Evolutionary conservation across 1,140 invertebrate genomes (phyloP).

Genomic region (Belonocnema kinseyi): DNA sequence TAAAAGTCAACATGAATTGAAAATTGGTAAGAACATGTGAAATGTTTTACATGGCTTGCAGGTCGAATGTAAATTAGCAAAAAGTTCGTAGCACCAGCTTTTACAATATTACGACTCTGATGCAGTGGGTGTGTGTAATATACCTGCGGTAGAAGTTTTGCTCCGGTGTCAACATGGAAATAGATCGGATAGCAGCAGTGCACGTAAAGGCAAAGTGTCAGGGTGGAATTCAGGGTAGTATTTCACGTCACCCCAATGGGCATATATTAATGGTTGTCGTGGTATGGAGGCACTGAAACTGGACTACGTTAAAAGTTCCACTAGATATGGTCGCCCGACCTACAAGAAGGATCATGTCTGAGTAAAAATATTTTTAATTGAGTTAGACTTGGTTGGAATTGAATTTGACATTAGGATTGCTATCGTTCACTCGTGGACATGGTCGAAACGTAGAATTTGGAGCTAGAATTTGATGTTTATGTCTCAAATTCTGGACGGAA

Average conservation of each 20-base stretch:
- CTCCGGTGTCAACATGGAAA: conserved; percentile 32
- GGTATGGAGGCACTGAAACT: conserved; percentile 57
- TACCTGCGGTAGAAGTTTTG: conserved; percentile 12
- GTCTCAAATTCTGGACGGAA: too few species aligned
- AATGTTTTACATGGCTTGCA: background rate
- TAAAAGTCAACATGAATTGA: background rate
- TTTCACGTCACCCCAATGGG: conserved; percentile 59
- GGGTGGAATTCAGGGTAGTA: conserved; percentile 58
- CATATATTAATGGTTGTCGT: conserved; percentile 60
- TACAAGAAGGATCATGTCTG: conserved; percentile 38
- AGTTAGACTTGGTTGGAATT: too few species aligned
- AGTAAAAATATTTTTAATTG: too few species aligned
- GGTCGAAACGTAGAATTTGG: too few species aligned
- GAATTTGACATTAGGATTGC: too few species aligned
- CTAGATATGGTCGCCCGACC: conserved; percentile 53
- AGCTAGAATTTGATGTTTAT: too few species aligned
- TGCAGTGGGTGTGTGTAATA: background rate
- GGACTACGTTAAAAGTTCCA: conserved; percentile 60
- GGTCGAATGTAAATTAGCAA: conserved; percentile 11
- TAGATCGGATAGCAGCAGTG: conserved; percentile 32
- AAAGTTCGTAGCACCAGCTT: background rate
- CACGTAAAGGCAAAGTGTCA: conserved; percentile 54
- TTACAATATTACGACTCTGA: background rate
- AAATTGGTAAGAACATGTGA: background rate
- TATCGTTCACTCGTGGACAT: too few species aligned